phyloP scores from a whole-genome alignment of 2,113 vertebrate genomes.

The Tragelaphus buxtoni region DNA sequence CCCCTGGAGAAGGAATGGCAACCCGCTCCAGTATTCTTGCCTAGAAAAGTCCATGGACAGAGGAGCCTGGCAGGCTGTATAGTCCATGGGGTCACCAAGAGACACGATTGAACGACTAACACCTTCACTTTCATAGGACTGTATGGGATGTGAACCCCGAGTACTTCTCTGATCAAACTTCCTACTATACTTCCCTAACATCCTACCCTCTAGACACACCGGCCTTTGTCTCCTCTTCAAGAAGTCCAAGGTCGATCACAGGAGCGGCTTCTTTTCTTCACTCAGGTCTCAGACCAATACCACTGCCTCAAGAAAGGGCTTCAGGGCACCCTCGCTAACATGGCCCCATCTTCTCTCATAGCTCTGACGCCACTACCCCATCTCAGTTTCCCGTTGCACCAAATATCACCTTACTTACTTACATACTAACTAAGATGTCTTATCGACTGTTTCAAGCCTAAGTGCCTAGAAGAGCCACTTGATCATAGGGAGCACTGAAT shows the following conservation, averaged over 20 bases:
- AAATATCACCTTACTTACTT: background rate
- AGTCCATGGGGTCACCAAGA: background rate
- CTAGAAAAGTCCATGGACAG: background rate
- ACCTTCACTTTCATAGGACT: background rate
- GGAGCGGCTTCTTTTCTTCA: background rate
- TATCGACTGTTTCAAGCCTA: background rate
- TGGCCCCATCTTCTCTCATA: background rate
- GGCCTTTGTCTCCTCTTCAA: background rate
- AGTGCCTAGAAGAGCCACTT: background rate
- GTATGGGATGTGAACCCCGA: background rate
- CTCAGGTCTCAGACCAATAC: background rate
- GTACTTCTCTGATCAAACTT: background rate
- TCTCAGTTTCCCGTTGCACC: background rate
- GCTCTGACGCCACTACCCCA: background rate
- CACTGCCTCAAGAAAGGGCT: background rate
- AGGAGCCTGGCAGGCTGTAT: background rate
- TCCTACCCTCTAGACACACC: background rate
- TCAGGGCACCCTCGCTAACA: background rate
- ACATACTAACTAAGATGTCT: background rate
- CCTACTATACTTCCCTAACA: background rate
- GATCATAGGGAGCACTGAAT: background rate
- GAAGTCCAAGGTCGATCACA: background rate
- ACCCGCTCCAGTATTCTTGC: background rate
- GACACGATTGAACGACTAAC: fast-evolving
- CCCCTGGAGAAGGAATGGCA: background rate